Percentiles rank a stretch among this genome's conserved stretches.
Conservation (phyloP, 2,888 invertebrate species). For the Lasioglossum lativentre region DNA sequence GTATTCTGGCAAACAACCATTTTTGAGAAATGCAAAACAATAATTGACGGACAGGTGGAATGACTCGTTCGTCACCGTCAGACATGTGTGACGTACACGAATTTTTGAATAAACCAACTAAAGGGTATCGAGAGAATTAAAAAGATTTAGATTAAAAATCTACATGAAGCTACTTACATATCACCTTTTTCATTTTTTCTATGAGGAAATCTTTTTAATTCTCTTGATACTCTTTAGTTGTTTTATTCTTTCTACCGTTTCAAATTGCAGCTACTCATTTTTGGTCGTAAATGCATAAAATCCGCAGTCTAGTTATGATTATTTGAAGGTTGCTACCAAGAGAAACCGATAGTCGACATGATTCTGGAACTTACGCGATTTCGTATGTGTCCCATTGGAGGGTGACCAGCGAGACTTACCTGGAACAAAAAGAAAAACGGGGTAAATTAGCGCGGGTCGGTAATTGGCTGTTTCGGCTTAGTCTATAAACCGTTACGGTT, state of each 20-base stretch:
- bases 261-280: neutral
- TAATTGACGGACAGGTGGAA: neutral
- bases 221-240: too few species aligned
- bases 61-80: neutral
- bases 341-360: neutral
- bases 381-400: neutral
- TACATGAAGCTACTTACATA: neutral
- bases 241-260: neutral
- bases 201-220: too few species aligned
- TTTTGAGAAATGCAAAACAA: neutral
- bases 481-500: slow-evolving; percentile 43
- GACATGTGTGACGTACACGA: neutral
- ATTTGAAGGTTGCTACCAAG: neutral
- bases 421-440: slow-evolving; percentile 69
- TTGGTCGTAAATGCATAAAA: neutral
- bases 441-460: slow-evolving; percentile 20
- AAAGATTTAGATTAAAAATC: too few species aligned
- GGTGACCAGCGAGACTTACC: slow-evolving; percentile 71
- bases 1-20: neutral
- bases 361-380: slow-evolving; percentile 37
- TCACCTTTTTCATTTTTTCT: too few species aligned
- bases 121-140: too few species aligned
- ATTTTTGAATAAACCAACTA: too few species aligned
- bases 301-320: neutral
- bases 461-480: slow-evolving; percentile 28